Evolutionary conservation across 2,113 vertebrate genomes (phyloP).

Genomic region (Turdus rufiventris): DNA sequence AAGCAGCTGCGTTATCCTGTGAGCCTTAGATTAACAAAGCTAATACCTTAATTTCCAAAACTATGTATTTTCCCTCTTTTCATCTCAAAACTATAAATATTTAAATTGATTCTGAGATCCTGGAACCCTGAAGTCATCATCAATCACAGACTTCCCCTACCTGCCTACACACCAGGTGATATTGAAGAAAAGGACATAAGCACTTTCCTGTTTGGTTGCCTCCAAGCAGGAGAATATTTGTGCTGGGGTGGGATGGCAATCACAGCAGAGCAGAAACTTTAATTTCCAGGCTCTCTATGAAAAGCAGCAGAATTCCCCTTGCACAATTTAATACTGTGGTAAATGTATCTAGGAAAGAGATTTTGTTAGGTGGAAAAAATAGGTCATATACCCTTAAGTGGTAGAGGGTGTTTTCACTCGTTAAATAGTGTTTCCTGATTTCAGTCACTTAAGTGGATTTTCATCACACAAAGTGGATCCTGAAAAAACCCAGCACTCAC

Average conservation of each 20-base stretch:
- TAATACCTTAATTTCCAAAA: not conserved
- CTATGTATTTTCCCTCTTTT: not conserved
- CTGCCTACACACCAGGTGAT: not conserved
- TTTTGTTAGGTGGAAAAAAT: conserved; percentile 24
- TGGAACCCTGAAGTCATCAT: not conserved
- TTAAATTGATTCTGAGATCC: not conserved
- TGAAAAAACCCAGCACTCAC: not conserved
- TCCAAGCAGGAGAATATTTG: not conserved
- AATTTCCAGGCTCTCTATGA: not conserved
- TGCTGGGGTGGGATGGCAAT: not conserved
- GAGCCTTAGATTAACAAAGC: not conserved
- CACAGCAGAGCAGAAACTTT: not conserved
- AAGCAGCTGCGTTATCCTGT: not conserved
- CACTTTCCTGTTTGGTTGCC: not conserved
- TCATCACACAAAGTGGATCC: not conserved
- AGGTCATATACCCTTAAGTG: not conserved
- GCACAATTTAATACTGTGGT: not conserved
- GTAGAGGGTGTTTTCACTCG: not conserved
- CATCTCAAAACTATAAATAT: not conserved
- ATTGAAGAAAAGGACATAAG: not conserved
- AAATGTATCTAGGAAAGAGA: not conserved
- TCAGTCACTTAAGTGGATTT: not conserved
- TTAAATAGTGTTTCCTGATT: not conserved
- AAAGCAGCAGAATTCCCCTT: not conserved
- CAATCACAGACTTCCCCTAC: not conserved